A percentile compares a stretch with the other conserved stretches of the same genome.
Evolutionary conservation across 2,888 invertebrate genomes (phyloP).

Genomic region (Diarsia brunnea): DNA sequence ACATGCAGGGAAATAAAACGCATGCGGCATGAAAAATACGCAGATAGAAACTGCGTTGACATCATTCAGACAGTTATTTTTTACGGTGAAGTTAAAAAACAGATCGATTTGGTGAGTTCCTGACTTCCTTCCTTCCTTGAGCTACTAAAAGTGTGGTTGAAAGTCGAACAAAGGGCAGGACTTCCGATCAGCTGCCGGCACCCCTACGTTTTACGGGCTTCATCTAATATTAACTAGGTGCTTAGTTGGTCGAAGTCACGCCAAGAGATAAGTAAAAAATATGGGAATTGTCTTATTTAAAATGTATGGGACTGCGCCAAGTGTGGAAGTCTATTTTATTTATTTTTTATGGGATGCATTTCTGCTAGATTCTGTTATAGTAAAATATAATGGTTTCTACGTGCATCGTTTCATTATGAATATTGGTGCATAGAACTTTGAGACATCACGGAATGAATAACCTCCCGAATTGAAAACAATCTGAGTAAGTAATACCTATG

Average conservation of each 20-base stretch:
- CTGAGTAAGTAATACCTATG: neutral
- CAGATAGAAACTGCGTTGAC: slow-evolving; percentile 27
- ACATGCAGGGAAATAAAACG: slow-evolving; percentile 59
- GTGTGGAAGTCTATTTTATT: slow-evolving; percentile 25
- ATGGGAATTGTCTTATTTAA: slow-evolving; percentile 56
- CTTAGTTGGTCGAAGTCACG: slow-evolving; percentile 72
- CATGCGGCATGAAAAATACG: slow-evolving; percentile 28
- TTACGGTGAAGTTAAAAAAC: slow-evolving; percentile 32
- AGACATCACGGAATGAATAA: neutral
- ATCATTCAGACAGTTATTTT: slow-evolving; percentile 23
- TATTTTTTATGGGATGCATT: slow-evolving; percentile 13
- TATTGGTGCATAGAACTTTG: neutral
- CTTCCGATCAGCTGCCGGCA: slow-evolving; percentile 91
- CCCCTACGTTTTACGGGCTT: slow-evolving; percentile 87
- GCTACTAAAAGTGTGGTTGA: slow-evolving; percentile 82
- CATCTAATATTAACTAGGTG: slow-evolving; percentile 85
- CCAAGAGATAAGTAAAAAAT: slow-evolving; percentile 70
- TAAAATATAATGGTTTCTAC: neutral
- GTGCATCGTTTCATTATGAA: neutral
- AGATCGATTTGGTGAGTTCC: slow-evolving; percentile 69
- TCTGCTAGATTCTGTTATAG: neutral
- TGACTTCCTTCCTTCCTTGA: slow-evolving; percentile 84
- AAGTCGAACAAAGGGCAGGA: slow-evolving; percentile 88
- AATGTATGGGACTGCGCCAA: slow-evolving; percentile 40
- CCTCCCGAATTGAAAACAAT: neutral